These are phyloP conservation scores for Tetranychus piercei DNA, from an alignment of 2,888 invertebrate genomes.

Conservation along the genomic window DNA sequence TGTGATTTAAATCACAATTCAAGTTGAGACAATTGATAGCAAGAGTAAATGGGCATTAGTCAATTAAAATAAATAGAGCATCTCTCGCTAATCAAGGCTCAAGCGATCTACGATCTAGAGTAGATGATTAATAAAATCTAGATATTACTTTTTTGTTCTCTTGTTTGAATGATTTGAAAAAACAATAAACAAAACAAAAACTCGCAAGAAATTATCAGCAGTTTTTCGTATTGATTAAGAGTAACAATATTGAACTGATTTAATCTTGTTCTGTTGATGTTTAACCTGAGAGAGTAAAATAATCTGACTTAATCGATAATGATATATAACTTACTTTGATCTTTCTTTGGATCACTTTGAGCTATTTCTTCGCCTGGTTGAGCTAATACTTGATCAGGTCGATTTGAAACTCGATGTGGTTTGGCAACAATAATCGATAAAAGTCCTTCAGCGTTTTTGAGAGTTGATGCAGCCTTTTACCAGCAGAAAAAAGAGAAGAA, in stretches of 20 bases:
- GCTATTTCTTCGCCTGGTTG: not conserved
- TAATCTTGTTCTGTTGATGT: too few species aligned
- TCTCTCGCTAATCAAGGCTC: too few species aligned
- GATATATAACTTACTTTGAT: not conserved
- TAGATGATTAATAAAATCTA: too few species aligned
- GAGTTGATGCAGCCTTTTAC: slow-evolving; percentile 54
- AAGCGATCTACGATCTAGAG: too few species aligned
- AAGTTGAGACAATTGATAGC: too few species aligned
- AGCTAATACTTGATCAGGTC: not conserved
- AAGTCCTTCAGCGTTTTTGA: slow-evolving; percentile 63
- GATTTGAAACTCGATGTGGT: slow-evolving; percentile 14
- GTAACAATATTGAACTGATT: not conserved
- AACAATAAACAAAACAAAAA: not conserved
- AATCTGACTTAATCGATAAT: not conserved
- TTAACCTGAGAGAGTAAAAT: too few species aligned
- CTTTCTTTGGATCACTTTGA: slow-evolving; percentile 2
- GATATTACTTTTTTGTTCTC: too few species aligned
- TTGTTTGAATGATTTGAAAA: too few species aligned
- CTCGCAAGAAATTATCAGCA: not conserved
- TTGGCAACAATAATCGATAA: slow-evolving; percentile 25
- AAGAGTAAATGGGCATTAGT: too few species aligned
- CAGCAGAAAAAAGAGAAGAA: slow-evolving; percentile 8
- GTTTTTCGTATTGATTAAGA: not conserved
- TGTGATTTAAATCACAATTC: too few species aligned
- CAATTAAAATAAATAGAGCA: too few species aligned